A percentile compares a stretch with the other conserved stretches of the same genome.
Evolutionary conservation across 2,888 invertebrate genomes (phyloP).

Genomic region (Bedellia somnulentella): DNA sequence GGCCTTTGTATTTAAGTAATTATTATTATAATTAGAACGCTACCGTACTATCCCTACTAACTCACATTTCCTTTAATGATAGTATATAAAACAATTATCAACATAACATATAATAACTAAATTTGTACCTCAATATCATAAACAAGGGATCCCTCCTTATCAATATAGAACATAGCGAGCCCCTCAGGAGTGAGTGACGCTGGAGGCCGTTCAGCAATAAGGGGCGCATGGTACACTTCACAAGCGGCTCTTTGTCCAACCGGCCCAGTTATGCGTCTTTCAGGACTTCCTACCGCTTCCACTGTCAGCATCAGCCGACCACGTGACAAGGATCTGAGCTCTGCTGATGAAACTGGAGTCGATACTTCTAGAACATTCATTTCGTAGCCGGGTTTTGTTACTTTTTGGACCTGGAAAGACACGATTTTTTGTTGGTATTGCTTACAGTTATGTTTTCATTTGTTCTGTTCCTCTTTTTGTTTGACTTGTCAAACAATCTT

Average conservation of each 20-base stretch:
- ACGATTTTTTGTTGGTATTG: too few relatives aligned
- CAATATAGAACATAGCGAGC: constrained; percentile 76
- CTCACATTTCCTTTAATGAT: too few relatives aligned
- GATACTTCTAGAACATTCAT: constrained; percentile 78
- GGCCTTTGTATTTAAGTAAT: too few relatives aligned
- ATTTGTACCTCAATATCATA: constrained; percentile 77
- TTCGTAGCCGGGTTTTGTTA: constrained; percentile 75
- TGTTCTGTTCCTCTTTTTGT: too few relatives aligned
- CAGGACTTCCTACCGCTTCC: constrained; percentile 68
- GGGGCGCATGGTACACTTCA: constrained; percentile 76
- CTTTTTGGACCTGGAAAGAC: constrained; percentile 57
- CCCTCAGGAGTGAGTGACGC: constrained; percentile 61
- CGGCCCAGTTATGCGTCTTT: constrained; percentile 68
- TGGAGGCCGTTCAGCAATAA: constrained; percentile 56
- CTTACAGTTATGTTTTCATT: too few relatives aligned
- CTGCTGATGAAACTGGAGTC: constrained; percentile 74
- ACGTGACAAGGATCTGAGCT: constrained; percentile 73
- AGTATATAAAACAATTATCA: too few relatives aligned
- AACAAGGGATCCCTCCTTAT: constrained; percentile 74
- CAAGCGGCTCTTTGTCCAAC: constrained; percentile 77
- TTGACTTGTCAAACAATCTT: too few relatives aligned
- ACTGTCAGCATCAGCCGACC: constrained; percentile 74
- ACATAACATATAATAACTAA: too few relatives aligned
- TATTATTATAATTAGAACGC: too few relatives aligned
- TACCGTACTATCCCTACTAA: too few relatives aligned